A percentile compares a stretch with the other conserved stretches of the same genome.
Evolutionary conservation across 2,888 invertebrate genomes (phyloP).

Genomic region (Strigamia transsilvanica): DNA sequence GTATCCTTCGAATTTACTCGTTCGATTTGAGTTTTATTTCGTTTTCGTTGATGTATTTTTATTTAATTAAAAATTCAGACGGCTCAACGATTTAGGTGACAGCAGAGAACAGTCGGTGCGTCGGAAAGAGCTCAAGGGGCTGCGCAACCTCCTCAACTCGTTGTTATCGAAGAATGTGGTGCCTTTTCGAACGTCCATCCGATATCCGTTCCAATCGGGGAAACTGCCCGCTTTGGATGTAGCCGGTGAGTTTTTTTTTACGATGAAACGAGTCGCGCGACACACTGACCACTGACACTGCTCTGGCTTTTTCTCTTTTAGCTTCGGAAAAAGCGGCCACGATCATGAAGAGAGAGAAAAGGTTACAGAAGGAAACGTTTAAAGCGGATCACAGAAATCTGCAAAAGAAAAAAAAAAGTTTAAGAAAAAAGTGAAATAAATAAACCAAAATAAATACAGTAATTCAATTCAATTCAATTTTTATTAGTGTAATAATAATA

Average conservation of each 20-base stretch:
- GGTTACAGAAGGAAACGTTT: no score
- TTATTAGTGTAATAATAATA: no score
- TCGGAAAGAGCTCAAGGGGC: neutral
- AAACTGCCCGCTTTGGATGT: neutral
- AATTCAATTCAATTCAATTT: no score
- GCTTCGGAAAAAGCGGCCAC: no score
- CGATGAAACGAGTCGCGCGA: no score
- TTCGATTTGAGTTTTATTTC: neutral
- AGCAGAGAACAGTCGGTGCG: neutral
- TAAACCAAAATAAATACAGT: no score
- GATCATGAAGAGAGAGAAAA: no score
- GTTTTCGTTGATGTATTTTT: neutral
- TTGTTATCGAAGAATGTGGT: neutral
- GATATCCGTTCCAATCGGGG: neutral
- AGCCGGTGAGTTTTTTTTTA: neutral
- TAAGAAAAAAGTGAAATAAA: no score
- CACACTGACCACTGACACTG: no score
- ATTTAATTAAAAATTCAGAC: neutral
- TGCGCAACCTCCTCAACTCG: neutral
- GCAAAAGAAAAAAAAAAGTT: no score
- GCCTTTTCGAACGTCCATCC: neutral
- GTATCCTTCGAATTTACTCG: slow-evolving; percentile 11
- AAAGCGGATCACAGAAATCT: no score
- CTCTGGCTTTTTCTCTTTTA: no score
- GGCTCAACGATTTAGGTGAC: neutral